phyloP scores from a whole-genome alignment of 2,888 invertebrate species.

The Notocelia uddmanniana region DNA sequence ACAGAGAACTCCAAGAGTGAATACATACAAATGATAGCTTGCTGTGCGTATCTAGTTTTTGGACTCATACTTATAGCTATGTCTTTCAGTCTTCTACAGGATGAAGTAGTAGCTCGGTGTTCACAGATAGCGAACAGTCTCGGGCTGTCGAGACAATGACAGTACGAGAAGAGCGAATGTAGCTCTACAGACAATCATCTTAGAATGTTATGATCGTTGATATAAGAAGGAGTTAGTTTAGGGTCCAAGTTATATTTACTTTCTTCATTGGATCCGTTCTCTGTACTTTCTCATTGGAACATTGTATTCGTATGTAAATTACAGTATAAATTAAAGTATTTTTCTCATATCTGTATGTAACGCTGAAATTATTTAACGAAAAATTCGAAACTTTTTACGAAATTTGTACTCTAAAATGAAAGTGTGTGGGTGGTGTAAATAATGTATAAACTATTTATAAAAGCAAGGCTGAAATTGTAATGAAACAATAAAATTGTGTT shows the following conservation, averaged over 20 bases:
- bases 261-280: slow-evolving; percentile 58
- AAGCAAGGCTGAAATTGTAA: slow-evolving; percentile 85
- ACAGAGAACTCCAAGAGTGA: slow-evolving; percentile 80
- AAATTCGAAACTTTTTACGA: slow-evolving; percentile 76
- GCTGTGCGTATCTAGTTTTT: slow-evolving; percentile 91
- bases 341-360: slow-evolving; percentile 67
- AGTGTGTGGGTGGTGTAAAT: slow-evolving; percentile 78
- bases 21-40: slow-evolving; percentile 91
- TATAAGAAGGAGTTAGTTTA: slow-evolving; percentile 61
- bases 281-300: slow-evolving; percentile 59
- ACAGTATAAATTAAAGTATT: slow-evolving; percentile 57
- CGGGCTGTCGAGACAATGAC: slow-evolving; percentile 88
- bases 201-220: slow-evolving; percentile 83
- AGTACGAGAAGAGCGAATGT: slow-evolving; percentile 82
- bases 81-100: slow-evolving; percentile 94
- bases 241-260: slow-evolving; percentile 57
- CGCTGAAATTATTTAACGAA: slow-evolving; percentile 59
- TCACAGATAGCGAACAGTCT: slow-evolving; percentile 89
- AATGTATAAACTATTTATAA: slow-evolving; percentile 82
- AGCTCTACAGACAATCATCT: slow-evolving; percentile 78
- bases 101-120: slow-evolving; percentile 91
- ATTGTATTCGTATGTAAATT: slow-evolving; percentile 61
- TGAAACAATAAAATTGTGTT: slow-evolving; percentile 85
- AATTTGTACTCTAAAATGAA: slow-evolving; percentile 76
- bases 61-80: slow-evolving; percentile 93